Evolutionary conservation across 37 sponge, comb jelly and placozoan genomes (phyloP).

Genomic region (Halichondria panicea): DNA sequence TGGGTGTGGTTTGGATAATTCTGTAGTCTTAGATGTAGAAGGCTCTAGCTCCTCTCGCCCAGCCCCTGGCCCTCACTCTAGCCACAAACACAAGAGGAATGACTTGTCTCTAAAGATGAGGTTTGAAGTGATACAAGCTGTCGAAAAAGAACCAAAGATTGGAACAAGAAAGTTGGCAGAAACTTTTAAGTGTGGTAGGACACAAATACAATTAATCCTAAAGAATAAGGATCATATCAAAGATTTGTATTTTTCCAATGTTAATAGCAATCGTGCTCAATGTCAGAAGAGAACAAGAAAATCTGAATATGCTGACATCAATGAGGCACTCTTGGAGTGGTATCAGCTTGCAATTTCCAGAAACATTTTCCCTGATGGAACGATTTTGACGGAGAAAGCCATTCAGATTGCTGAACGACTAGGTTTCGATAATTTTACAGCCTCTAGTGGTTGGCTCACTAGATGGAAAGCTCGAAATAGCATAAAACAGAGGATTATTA

Average conservation of each 20-base stretch:
- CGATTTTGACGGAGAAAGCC: slow-evolving; percentile 46
- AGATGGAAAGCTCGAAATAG: slow-evolving; percentile 43
- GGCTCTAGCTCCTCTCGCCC: too few species aligned
- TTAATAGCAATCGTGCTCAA: not conserved
- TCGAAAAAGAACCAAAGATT: slow-evolving; percentile 7
- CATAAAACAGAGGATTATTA: slow-evolving; percentile 13
- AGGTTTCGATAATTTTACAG: slow-evolving; percentile 40
- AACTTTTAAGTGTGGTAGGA: slow-evolving; percentile 44
- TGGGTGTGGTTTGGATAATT: too few species aligned
- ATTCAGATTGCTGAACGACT: slow-evolving; percentile 44
- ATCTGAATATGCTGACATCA: slow-evolving; percentile 28
- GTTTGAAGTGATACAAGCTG: not conserved
- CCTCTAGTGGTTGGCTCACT: slow-evolving; percentile 55
- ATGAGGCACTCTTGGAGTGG: slow-evolving; percentile 38
- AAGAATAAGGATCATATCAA: slow-evolving; percentile 36
- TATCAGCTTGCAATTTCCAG: slow-evolving; percentile 35
- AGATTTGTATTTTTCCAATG: slow-evolving; percentile 22
- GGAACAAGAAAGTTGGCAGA: slow-evolving; percentile 33
- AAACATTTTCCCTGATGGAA: slow-evolving; percentile 34
- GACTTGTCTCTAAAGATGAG: too few species aligned
- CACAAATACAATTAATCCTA: slow-evolving; percentile 31
- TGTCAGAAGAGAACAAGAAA: not conserved
- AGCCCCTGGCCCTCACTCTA: too few species aligned
- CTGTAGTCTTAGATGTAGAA: too few species aligned
- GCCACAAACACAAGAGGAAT: too few species aligned